These are phyloP conservation scores for Diadema setosum DNA, from an alignment of 35 echinoderm and acorn worm species.

Conservation along the genomic window DNA sequence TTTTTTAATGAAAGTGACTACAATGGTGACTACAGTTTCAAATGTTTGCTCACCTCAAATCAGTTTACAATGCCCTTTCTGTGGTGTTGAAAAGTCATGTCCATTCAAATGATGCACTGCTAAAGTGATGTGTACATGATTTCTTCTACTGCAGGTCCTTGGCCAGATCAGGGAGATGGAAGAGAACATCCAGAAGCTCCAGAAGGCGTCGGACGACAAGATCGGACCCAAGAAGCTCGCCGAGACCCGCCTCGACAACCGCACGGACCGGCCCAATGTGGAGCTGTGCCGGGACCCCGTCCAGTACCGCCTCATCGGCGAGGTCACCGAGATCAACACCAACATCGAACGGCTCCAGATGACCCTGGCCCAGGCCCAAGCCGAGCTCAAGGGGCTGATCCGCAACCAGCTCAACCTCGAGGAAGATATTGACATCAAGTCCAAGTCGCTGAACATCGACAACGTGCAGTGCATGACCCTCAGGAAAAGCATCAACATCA, in stretches of 20 bases:
- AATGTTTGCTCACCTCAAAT: no score
- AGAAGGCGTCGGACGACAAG: slow-evolving; percentile 81
- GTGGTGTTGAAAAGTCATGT: no score
- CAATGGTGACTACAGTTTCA: no score
- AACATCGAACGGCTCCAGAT: slow-evolving; percentile 59
- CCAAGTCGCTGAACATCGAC: slow-evolving; percentile 78
- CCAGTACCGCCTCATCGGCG: slow-evolving; percentile 97
- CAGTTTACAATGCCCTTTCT: no score
- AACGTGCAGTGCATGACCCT: slow-evolving; percentile 94
- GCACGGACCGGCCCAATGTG: slow-evolving; percentile 84
- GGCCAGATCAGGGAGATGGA: slow-evolving; percentile 96
- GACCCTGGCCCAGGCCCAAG: slow-evolving; percentile 73
- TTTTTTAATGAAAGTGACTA: no score
- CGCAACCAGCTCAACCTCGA: slow-evolving; percentile 87
- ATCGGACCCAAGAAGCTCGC: slow-evolving; percentile 87
- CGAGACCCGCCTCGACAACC: slow-evolving; percentile 74
- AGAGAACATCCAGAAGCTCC: slow-evolving; percentile 90
- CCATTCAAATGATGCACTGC: no score
- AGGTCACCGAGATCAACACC: slow-evolving; percentile 82
- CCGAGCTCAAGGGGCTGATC: slow-evolving; percentile 89
- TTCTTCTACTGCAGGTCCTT: no score
- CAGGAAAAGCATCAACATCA: slow-evolving; percentile 91
- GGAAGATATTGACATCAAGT: slow-evolving; percentile 96
- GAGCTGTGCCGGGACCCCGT: slow-evolving; percentile 97
- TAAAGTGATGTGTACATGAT: no score